Conservation (phyloP, 2,888 invertebrate genomes). For the Sarcophaga rosellei region DNA sequence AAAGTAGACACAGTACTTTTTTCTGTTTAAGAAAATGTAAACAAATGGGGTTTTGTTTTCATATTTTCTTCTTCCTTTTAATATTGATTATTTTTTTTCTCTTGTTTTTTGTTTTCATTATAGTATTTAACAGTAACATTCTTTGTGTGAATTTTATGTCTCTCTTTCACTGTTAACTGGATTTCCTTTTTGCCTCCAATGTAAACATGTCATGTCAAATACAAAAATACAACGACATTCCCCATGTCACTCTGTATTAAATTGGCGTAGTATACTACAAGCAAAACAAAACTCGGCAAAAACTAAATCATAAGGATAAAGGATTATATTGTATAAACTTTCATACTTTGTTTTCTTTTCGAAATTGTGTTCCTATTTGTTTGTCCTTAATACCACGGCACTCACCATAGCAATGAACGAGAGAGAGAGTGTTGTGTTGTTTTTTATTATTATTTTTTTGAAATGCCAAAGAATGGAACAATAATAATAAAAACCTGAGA, state of each 20-base stretch:
- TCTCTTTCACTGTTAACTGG: slow-evolving; percentile 37
- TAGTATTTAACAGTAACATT: not conserved
- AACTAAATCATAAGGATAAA: slow-evolving; percentile 20
- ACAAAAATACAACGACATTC: too few species aligned
- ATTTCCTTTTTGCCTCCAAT: not conserved
- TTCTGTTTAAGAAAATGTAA: slow-evolving; percentile 7
- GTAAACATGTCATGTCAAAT: not conserved
- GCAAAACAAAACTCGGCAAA: slow-evolving; percentile 59
- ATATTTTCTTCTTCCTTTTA: too few species aligned
- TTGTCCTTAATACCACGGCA: not conserved
- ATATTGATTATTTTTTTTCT: too few species aligned
- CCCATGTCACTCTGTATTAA: not conserved
- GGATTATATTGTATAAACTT: slow-evolving; percentile 29
- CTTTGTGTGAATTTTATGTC: not conserved
- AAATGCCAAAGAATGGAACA: not conserved
- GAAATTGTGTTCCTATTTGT: not conserved
- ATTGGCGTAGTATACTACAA: slow-evolving; percentile 33
- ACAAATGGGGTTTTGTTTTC: not conserved
- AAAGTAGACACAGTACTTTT: slow-evolving; percentile 20
- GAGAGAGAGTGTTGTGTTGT: not conserved
- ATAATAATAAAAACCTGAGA: not conserved
- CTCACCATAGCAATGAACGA: not conserved
- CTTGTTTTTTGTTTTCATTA: not conserved
- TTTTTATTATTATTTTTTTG: slow-evolving; percentile 20
- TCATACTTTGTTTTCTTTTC: slow-evolving; percentile 1